Conservation (phyloP, 2,888 invertebrate genomes). For the Globia sparganii region DNA sequence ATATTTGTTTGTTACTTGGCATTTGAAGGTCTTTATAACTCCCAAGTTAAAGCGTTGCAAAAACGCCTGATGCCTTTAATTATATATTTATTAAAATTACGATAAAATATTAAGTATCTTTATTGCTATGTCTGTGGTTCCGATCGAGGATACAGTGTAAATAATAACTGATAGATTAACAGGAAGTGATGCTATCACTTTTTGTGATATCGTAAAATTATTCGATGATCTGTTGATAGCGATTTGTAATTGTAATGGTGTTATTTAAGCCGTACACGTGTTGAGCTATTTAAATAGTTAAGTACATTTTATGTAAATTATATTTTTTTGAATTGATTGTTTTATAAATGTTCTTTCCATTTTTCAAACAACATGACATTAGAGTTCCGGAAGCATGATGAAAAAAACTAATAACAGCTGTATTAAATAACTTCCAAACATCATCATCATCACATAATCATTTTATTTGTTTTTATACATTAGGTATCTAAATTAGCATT, state of each 20-base stretch:
- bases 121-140: constrained; percentile 9
- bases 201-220: constrained; percentile 47
- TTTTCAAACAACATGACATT: constrained; percentile 23
- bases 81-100: too few relatives aligned
- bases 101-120: constrained; percentile 6
- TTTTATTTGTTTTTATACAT: constrained; percentile 11
- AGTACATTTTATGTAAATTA: constrained; percentile 26
- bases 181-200: constrained; percentile 47
- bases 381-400: constrained; percentile 32
- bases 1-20: constrained; percentile 39
- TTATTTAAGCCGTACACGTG: constrained; percentile 19
- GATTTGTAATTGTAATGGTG: constrained; percentile 19
- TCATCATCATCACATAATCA: constrained; percentile 5
- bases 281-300: constrained; percentile 32
- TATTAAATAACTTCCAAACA: constrained; percentile 27
- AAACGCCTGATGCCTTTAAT: constrained; percentile 4
- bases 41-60: constrained; percentile 14
- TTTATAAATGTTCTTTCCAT: constrained; percentile 47
- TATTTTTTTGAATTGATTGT: constrained; percentile 32
- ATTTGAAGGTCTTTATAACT: constrained; percentile 40
- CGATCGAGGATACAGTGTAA: not conserved
- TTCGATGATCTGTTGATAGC: constrained; percentile 21
- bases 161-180: constrained; percentile 26
- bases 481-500: constrained; percentile 25
- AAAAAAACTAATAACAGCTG: constrained; percentile 1